Base-by-base conservation (phyloP, 2,797 vertebrate genomes). In the Sebastes oblongus region DNA sequence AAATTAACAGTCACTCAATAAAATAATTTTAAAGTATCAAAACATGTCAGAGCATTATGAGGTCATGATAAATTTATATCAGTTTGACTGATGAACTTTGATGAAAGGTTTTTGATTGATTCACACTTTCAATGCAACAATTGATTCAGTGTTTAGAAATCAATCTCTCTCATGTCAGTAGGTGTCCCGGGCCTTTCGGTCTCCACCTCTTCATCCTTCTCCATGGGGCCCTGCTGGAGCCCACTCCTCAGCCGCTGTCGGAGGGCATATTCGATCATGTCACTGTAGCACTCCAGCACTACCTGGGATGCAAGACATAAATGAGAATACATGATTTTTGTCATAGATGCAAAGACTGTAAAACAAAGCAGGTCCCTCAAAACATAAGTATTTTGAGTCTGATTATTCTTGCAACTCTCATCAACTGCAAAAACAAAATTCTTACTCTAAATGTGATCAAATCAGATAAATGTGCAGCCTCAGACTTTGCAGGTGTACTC, bases 101-200 rank as follows among this genome's bases (percentile, higher is more conserved):
- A 84, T 76, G 58, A 83, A 78, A 74, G 11, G 14, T 25, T 86
- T 46, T 74, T 75, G 82, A 88, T 91, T 92, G 87, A 86, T 89
- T 90, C 71, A 62, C 84, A 89, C 50, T 88, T 87, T 77, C 69
- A 67, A 77, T 77, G 54, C 27, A 66, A 60, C 22, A 46, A 39
- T 18, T 50, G 42, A 77, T 58, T 78, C 50, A 34, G 54, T 73
- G 73, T 77, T 93, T 85, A 96, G 79, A 96, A 95, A 84, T 96
- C 93, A 71, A 96, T 91, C 64, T 96, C 95, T 85, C 94, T 93
- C 90, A 96, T 95, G 86, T 96, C 95, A 4, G 95, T 95, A 0
- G 96, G 96, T 0, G 96, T 96, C 72, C 95, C 93, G 0, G 95
- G 83, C 68, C 96, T 90, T 32, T 95, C 92, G 0, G 77, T 76